Base-by-base conservation (phyloP, 1,140 invertebrate genomes). In the Papilio polytes region DNA sequence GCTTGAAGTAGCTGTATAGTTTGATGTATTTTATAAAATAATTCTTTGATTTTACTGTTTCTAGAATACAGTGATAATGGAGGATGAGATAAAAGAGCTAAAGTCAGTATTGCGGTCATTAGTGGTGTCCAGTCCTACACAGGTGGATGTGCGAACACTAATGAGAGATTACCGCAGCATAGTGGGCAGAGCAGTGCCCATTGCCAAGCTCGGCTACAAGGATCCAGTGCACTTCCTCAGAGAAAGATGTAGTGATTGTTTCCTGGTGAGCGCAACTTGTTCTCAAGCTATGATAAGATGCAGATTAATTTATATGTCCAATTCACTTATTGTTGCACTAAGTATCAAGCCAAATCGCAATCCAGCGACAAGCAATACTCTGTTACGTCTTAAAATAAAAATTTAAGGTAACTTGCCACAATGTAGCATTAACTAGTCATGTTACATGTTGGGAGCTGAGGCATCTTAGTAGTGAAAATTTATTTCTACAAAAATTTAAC, bases 111-210 rank as follows among this genome's bases (percentile, higher is more conserved):
- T 95, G n/a, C 85, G 89, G 18, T 90, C 92, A 13, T 81, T 95
- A 46, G 92, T 94, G 74, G 92, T 95, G 72, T 95, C 94, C 3
- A 92, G 90, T 76, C 91, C 92, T 1, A 83, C 85, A 0, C 81
- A 87, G 46, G 86, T 95, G 80, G 88, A 92, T 59, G 84, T 94
- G 41, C 85, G 89, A 7, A 80, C 88, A 6, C 84, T 95, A 26
- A 41, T 89, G 76, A 81, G 88, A 7, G 94, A 95, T 79, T 95
- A 94, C 80, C 83, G 87, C 2, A 84, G 84, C 51, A 91, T 92
- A 87, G 84, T 93, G 53, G 92, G 94, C 8, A 66, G 81, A 3
- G 80, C 81, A 0, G 63, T 94, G 13, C 93, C 94, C 0, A n/a
- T 90, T 0, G 36, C 82, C 22, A 89, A 92, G 74, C 92, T 85